phyloP scores from a whole-genome alignment of 2,888 invertebrate species.

The Meganola albula region DNA sequence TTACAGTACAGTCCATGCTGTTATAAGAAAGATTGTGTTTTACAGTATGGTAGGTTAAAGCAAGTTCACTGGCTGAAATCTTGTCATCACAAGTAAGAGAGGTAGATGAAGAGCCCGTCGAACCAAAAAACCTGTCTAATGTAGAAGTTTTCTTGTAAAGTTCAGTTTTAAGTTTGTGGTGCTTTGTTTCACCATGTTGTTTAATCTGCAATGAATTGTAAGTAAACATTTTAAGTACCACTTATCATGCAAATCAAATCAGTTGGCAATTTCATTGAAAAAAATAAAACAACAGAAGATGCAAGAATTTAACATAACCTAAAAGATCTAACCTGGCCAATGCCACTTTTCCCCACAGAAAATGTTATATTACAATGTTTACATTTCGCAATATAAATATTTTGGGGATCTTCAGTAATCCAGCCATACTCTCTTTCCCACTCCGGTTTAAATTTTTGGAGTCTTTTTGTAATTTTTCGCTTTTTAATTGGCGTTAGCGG shows the following conservation, averaged over 20 bases:
- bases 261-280: constrained; percentile 1
- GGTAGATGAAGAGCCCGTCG: constrained; percentile 8
- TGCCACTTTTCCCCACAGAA: constrained; percentile 5
- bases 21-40: constrained; percentile 2
- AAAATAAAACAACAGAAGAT: not conserved
- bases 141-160: constrained; percentile 9
- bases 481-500: too few relatives aligned
- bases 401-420: constrained; percentile 9
- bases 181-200: constrained; percentile 13
- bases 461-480: too few relatives aligned
- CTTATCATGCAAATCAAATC: not conserved
- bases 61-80: constrained; percentile 1
- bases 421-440: constrained; percentile 9
- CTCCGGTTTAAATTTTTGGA: constrained; percentile 8
- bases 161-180: constrained; percentile 13
- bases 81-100: constrained; percentile 3
- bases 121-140: constrained; percentile 8
- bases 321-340: constrained; percentile 4
- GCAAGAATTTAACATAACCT: not conserved
- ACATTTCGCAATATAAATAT: constrained; percentile 7
- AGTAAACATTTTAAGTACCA: not conserved
- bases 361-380: not conserved
- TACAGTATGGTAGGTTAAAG: not conserved
- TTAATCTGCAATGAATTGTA: constrained; percentile 10
- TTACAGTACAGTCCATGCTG: not conserved